These are phyloP conservation scores for Ibidorhyncha struthersii DNA, from an alignment of 2,113 vertebrate genomes.

Conservation along the genomic window DNA sequence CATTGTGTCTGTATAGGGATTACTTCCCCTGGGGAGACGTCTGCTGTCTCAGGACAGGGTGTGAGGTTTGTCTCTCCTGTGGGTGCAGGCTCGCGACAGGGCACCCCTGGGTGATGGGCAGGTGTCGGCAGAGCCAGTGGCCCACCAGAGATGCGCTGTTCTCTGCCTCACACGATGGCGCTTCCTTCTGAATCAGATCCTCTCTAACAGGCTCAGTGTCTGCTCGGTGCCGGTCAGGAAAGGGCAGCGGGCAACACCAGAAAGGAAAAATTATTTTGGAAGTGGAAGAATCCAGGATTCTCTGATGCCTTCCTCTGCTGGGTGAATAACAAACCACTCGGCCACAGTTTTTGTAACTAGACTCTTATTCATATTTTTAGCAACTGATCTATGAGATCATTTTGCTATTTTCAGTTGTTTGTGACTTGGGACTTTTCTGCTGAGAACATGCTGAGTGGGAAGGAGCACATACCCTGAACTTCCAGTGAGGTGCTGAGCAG, in stretches of 20 bases:
- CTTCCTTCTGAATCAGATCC: neutral
- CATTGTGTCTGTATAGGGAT: neutral
- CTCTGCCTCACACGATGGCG: accelerated
- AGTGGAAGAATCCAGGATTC: neutral
- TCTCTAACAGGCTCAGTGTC: neutral
- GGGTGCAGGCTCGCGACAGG: neutral
- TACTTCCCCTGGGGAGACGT: neutral
- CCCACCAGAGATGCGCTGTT: accelerated
- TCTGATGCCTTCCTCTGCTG: neutral
- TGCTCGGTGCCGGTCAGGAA: neutral
- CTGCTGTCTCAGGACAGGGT: neutral
- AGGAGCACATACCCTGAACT: neutral
- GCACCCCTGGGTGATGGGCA: neutral
- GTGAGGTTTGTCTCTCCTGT: neutral
- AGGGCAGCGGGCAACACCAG: neutral
- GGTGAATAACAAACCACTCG: neutral
- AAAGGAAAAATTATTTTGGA: neutral
- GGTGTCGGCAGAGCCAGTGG: neutral
- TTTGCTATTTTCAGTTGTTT: conserved; percentile 70
- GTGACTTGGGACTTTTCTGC: conserved; percentile 46
- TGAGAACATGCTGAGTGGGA: conserved; percentile 10
- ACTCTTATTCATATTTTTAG: conserved; percentile 64
- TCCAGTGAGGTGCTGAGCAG: neutral
- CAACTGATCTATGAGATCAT: conserved; percentile 68
- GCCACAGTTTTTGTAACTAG: conserved; percentile 26